Conservation (phyloP, 2,888 invertebrate species). For the Hydraecia micacea region DNA sequence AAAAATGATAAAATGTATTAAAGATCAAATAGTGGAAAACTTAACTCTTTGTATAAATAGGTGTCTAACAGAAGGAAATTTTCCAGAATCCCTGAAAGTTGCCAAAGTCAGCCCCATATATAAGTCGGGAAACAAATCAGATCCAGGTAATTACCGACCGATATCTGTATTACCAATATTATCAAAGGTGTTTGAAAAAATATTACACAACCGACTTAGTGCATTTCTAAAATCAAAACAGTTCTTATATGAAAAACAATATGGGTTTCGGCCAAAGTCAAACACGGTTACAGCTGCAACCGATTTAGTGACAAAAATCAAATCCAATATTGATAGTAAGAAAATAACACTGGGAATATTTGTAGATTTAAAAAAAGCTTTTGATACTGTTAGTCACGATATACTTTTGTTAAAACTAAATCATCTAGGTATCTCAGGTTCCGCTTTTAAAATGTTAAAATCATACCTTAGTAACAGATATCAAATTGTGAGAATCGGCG, state of each 20-base stretch:
- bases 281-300: not conserved
- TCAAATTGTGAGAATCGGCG: conserved; percentile 1
- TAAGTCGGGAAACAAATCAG: conserved; percentile 1
- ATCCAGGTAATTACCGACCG: conserved; percentile 3
- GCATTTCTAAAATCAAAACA: not conserved
- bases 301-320: not conserved
- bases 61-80: too few species aligned
- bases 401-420: conserved; percentile 9
- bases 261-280: not conserved
- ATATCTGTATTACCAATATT: not conserved
- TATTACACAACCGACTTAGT: not conserved
- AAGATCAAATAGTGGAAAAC: too few species aligned
- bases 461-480: not conserved
- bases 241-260: not conserved
- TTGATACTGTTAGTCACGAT: not conserved
- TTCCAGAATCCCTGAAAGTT: not conserved
- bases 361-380: not conserved
- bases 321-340: not conserved
- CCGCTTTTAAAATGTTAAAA: conserved; percentile 1
- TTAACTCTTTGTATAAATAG: too few species aligned
- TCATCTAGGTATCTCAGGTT: not conserved
- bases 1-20: too few species aligned
- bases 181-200: not conserved
- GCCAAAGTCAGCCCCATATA: not conserved
- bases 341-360: not conserved